These are phyloP conservation scores for Dinoponera quadriceps DNA, from an alignment of 1,140 invertebrate species.

Conservation along the genomic window DNA sequence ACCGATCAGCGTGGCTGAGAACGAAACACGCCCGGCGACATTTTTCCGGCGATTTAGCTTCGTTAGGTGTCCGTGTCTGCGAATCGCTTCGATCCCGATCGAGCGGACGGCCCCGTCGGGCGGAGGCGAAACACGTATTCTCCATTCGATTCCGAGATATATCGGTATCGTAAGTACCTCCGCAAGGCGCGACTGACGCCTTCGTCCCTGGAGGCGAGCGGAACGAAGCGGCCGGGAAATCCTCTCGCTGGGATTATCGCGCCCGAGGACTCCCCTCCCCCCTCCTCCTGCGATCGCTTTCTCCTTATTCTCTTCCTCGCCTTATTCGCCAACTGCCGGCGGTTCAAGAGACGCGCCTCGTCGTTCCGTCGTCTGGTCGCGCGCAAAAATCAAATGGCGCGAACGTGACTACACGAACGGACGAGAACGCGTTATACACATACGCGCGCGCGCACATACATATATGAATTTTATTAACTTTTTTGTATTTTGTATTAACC, in stretches of 20 bases:
- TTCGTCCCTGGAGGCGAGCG: slow-evolving; percentile 4
- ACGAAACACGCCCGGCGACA: not conserved
- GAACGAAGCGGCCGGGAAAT: slow-evolving; percentile 40
- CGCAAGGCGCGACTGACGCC: slow-evolving; percentile 39
- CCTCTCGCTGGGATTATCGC: slow-evolving; percentile 50
- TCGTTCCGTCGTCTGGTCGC: no score
- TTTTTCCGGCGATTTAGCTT: slow-evolving; percentile 58
- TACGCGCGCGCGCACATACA: no score
- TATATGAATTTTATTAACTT: no score
- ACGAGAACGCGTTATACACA: no score
- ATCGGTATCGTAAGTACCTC: slow-evolving; percentile 56
- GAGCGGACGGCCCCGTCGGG: slow-evolving; percentile 1
- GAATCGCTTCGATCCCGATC: slow-evolving; percentile 35
- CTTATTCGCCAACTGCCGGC: slow-evolving; percentile 18
- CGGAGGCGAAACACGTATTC: slow-evolving; percentile 63
- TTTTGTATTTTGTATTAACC: no score
- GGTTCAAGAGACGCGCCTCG: not conserved
- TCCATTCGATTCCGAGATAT: slow-evolving; percentile 64
- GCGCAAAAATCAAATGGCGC: no score
- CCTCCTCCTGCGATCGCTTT: not conserved
- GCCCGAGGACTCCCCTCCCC: not conserved
- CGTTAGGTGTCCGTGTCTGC: slow-evolving; percentile 47
- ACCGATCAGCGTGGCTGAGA: not conserved
- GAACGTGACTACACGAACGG: no score
- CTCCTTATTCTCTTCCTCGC: not conserved